Conservation (phyloP, 2,797 vertebrate genomes). For the Silurus aristotelis region DNA sequence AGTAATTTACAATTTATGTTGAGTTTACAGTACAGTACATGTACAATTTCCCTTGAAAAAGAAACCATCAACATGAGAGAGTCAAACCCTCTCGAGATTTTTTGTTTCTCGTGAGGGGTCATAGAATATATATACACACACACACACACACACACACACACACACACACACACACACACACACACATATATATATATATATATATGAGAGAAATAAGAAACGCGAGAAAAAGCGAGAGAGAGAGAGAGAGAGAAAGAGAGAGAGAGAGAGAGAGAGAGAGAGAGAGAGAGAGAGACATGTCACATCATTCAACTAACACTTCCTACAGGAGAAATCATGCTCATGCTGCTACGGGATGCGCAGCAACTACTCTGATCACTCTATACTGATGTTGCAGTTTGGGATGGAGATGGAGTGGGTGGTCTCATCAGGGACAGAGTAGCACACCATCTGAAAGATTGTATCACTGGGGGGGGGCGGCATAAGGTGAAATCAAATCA, state of each 20-base stretch:
- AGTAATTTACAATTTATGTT: no score
- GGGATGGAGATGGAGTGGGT: constrained; percentile 54
- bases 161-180: no score
- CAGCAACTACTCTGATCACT: constrained; percentile 15
- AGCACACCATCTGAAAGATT: constrained; percentile 48
- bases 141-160: no score
- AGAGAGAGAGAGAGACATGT: background rate
- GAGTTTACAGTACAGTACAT: no score
- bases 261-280: background rate
- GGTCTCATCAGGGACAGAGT: constrained; percentile 52
- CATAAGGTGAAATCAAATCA: constrained; percentile 74
- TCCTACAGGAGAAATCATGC: constrained; percentile 27
- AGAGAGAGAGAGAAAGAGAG: background rate
- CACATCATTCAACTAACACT: background rate
- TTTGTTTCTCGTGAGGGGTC: no score
- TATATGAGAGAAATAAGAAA: background rate
- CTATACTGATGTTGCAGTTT: background rate
- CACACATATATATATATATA: no score
- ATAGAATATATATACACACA: no score
- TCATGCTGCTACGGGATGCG: background rate
- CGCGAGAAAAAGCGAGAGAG: background rate
- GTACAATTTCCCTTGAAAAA: no score
- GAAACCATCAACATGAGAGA: no score
- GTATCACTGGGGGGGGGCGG: constrained; percentile 46
- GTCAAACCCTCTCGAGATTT: no score